Base-by-base conservation (phyloP, 2,113 vertebrate species). In the Rousettus leschenaultii region DNA sequence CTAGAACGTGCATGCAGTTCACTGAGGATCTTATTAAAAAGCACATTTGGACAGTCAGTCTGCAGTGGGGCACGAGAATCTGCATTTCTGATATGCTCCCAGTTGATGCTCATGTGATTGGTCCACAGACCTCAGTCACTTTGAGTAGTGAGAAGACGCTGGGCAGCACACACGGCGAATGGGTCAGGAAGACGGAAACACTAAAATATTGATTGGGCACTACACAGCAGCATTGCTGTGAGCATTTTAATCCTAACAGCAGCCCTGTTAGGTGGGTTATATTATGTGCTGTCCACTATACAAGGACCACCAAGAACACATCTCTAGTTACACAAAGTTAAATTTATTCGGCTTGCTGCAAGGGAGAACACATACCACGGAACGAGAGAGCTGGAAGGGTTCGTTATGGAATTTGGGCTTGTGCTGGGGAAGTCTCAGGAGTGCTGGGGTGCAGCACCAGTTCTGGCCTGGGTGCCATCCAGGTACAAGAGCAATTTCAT, bases 221-320 rank as follows among this genome's bases (percentile, higher is more conserved):
- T n/a, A 6, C 7, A 9, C 24, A 9, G 5, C 15, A n/a, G 70
- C 26, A 30, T 1, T 0, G 4, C 1, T 65, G 3, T 11, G 59
- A 53, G 18, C n/a, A 22, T 33, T 24, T 59, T 6, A 33, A 30
- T 53, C 53, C 19, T 55, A 26, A 57, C 1, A 19, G 5, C 2
- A 91, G 53, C 35, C 61, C 33, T 33, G 14, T 51, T 7, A 51
- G 35, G 30, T 13, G 15, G 73, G 7, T 19, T 92, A 22, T 45
- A 26, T 45, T 26, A 55, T 22, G 13, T 7, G 59, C 53, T 1
- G 14, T 18, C 48, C 71, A 33, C 8, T 26, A 68, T 68, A 26
- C 61, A 65, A 21, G 75, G n/a, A 12, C 68, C 48, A 51, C 24
- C 7, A 48, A 38, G 45, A 40, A n/a, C 22, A 63, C 16, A 33